These are phyloP conservation scores for Chouioia cunea DNA, from an alignment of 2,888 invertebrate genomes.

Conservation along the genomic window DNA sequence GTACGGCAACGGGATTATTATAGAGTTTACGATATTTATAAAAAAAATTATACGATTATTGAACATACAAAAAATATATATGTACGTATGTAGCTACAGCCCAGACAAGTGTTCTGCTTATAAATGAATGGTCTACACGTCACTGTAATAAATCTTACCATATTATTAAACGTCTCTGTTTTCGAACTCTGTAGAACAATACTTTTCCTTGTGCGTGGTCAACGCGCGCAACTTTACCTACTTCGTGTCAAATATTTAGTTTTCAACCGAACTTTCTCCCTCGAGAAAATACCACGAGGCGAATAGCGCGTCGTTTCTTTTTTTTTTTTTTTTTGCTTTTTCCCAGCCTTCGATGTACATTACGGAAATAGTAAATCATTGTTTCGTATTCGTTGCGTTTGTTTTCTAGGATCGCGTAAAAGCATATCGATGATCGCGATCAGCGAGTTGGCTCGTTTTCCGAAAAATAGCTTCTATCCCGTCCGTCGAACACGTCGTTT, in stretches of 20 bases:
- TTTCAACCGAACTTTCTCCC: slow-evolving; percentile 24
- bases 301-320: too few relatives aligned
- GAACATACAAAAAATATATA: slow-evolving; percentile 51
- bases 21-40: slow-evolving; percentile 63
- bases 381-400: too few relatives aligned
- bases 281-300: too few relatives aligned
- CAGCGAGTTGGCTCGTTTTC: too few relatives aligned
- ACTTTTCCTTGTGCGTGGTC: slow-evolving; percentile 32
- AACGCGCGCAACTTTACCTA: slow-evolving; percentile 17
- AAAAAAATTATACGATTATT: slow-evolving; percentile 51
- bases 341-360: too few relatives aligned
- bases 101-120: slow-evolving; percentile 60
- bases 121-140: slow-evolving; percentile 60
- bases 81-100: slow-evolving; percentile 62
- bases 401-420: too few relatives aligned
- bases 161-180: slow-evolving; percentile 29
- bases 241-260: slow-evolving; percentile 31
- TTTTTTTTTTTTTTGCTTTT: too few relatives aligned
- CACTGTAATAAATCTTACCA: slow-evolving; percentile 44
- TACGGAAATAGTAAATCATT: too few relatives aligned
- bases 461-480: too few relatives aligned
- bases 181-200: slow-evolving; percentile 27
- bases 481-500: too few relatives aligned
- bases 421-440: too few relatives aligned
- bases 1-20: slow-evolving; percentile 57